Evolutionary conservation across 2,113 vertebrate species (phyloP).

Genomic region (Ictalurus furcatus): DNA sequence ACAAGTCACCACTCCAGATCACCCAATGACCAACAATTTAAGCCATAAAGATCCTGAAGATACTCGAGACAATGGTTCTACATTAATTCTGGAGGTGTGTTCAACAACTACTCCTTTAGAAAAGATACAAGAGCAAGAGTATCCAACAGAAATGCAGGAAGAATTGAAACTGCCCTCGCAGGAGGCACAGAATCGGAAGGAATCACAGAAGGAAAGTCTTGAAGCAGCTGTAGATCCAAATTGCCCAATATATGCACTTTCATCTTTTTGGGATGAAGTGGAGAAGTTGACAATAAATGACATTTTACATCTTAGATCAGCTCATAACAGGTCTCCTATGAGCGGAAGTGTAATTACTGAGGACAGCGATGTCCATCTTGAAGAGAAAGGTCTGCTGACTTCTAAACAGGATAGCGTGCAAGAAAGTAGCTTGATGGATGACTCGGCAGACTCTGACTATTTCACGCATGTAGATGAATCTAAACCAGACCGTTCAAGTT

Average conservation of each 20-base stretch:
- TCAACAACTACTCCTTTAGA: background rate
- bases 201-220: slow-evolving; percentile 41
- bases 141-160: background rate
- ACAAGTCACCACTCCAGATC: slow-evolving; percentile 13
- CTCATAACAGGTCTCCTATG: slow-evolving; percentile 30
- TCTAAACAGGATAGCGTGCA: slow-evolving; percentile 41
- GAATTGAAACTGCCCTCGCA: background rate
- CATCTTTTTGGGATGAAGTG: slow-evolving; percentile 78
- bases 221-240: slow-evolving; percentile 50
- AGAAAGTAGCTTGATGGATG: slow-evolving; percentile 52
- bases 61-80: background rate
- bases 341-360: slow-evolving; percentile 18
- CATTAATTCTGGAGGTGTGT: background rate
- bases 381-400: slow-evolving; percentile 7
- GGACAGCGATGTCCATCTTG: slow-evolving; percentile 23
- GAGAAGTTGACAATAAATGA: slow-evolving; percentile 78
- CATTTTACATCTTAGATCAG: slow-evolving; percentile 69
- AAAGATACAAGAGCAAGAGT: slow-evolving; percentile 26
- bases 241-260: slow-evolving; percentile 70
- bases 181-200: slow-evolving; percentile 48
- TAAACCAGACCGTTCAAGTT: slow-evolving; percentile 67
- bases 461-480: slow-evolving; percentile 70
- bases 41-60: background rate
- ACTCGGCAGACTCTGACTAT: slow-evolving; percentile 71
- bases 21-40: background rate